These are phyloP conservation scores for Coremacera marginata DNA, from an alignment of 2,888 invertebrate genomes.

Conservation along the genomic window DNA sequence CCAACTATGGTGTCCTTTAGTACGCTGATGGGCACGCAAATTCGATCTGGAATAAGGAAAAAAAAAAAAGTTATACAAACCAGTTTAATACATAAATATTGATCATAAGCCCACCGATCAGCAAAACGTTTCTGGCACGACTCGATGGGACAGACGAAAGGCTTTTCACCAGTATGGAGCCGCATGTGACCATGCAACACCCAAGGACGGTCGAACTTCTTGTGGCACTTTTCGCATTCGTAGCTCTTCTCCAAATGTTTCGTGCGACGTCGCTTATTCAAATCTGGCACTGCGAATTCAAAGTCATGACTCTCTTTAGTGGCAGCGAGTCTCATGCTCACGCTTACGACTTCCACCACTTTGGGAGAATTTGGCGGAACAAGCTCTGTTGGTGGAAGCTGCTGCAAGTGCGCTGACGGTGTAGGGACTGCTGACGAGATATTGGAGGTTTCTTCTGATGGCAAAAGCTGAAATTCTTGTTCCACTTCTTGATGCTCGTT, in stretches of 20 bases:
- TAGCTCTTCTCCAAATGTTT: conserved; percentile 53
- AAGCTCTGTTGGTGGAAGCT: background rate
- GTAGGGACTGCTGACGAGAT: background rate
- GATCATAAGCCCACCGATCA: conserved; percentile 71
- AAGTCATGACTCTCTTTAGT: conserved; percentile 43
- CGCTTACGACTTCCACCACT: background rate
- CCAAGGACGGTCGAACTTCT: conserved; percentile 79
- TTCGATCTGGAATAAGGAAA: conserved; percentile 72
- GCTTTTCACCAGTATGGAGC: conserved; percentile 78
- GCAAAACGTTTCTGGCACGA: conserved; percentile 77
- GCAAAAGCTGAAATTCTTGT: background rate
- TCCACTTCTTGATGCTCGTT: background rate
- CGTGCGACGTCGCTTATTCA: conserved; percentile 48
- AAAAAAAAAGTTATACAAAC: background rate
- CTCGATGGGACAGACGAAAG: conserved; percentile 75
- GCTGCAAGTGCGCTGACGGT: background rate
- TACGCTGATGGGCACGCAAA: conserved; percentile 79
- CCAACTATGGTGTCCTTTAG: conserved; percentile 79
- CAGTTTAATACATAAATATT: background rate
- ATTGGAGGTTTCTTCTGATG: background rate
- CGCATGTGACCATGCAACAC: conserved; percentile 78
- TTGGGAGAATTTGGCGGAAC: background rate
- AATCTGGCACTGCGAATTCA: conserved; percentile 46
- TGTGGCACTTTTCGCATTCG: conserved; percentile 71
- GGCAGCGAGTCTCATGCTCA: conserved; percentile 15